A percentile compares a stretch with the other conserved stretches of the same genome.
Conservation (phyloP, 2,888 invertebrate species). For the Drosophila sordidula region DNA sequence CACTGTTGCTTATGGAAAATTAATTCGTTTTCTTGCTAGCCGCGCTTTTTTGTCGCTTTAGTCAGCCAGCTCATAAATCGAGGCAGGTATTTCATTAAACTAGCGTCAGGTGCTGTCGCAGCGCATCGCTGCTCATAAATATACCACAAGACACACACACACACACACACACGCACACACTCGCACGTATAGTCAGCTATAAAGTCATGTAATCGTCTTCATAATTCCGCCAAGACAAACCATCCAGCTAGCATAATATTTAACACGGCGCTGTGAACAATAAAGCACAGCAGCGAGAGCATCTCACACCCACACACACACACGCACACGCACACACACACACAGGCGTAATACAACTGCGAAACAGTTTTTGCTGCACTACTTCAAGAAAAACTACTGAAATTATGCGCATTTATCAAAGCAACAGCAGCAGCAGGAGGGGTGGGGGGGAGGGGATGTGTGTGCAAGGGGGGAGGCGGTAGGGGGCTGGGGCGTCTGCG, state of each 20-base stretch:
- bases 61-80: constrained; percentile 74
- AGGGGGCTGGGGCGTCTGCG: constrained; percentile 8
- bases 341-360: constrained; percentile 5
- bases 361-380: constrained; percentile 38
- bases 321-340: constrained; percentile 18
- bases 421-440: constrained; percentile 33
- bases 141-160: constrained; percentile 24
- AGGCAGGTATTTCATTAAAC: constrained; percentile 77
- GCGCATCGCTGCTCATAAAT: constrained; percentile 66
- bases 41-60: constrained; percentile 25
- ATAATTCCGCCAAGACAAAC: constrained; percentile 75
- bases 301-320: constrained; percentile 41
- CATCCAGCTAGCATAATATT: constrained; percentile 71
- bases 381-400: constrained; percentile 72
- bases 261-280: constrained; percentile 76
- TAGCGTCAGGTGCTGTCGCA: constrained; percentile 63
- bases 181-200: constrained; percentile 58
- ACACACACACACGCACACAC: constrained; percentile 12
- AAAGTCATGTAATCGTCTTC: constrained; percentile 80
- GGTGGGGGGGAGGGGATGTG: neutral
- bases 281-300: constrained; percentile 65
- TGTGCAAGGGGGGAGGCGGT: neutral
- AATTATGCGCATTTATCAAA: constrained; percentile 80
- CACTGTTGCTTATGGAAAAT: constrained; percentile 41
- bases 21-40: constrained; percentile 27